phyloP scores from a whole-genome alignment of 2,888 invertebrate genomes.

The Entomobrya proxima region DNA sequence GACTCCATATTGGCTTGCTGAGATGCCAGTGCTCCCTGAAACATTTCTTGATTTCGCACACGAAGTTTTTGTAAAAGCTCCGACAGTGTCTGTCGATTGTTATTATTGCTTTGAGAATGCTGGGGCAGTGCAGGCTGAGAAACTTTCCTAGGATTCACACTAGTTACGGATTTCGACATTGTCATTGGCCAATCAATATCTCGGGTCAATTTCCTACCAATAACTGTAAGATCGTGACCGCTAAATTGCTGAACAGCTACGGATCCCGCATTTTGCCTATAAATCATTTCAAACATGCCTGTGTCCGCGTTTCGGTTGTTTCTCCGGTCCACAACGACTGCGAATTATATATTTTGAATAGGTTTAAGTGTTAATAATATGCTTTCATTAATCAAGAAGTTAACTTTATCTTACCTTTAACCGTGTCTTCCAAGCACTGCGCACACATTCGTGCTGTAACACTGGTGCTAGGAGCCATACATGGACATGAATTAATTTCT shows the following conservation, averaged over 20 bases:
- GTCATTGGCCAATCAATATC: constrained; percentile 75
- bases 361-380: not conserved
- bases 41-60: constrained; percentile 68
- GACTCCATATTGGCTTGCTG: constrained; percentile 30
- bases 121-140: not conserved
- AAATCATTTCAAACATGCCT: constrained; percentile 88
- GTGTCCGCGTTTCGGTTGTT: constrained; percentile 86
- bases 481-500: constrained; percentile 94
- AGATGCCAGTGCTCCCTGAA: constrained; percentile 47
- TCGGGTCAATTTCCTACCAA: constrained; percentile 72
- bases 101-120: constrained; percentile 40
- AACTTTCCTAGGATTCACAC: not conserved
- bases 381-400: not conserved
- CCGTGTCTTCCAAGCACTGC: constrained; percentile 87
- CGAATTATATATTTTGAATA: constrained; percentile 75
- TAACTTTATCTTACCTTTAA: constrained; percentile 91
- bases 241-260: constrained; percentile 70
- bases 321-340: constrained; percentile 88
- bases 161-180: constrained; percentile 43
- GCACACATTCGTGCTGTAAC: constrained; percentile 90
- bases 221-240: constrained; percentile 70
- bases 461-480: constrained; percentile 89
- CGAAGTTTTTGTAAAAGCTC: constrained; percentile 73
- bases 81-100: constrained; percentile 68
- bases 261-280: constrained; percentile 86